Evolutionary conservation across 2,113 vertebrate genomes (phyloP), one percentile per base, ranked within the genome.

Genomic region (Semnornis frantzii): DNA sequence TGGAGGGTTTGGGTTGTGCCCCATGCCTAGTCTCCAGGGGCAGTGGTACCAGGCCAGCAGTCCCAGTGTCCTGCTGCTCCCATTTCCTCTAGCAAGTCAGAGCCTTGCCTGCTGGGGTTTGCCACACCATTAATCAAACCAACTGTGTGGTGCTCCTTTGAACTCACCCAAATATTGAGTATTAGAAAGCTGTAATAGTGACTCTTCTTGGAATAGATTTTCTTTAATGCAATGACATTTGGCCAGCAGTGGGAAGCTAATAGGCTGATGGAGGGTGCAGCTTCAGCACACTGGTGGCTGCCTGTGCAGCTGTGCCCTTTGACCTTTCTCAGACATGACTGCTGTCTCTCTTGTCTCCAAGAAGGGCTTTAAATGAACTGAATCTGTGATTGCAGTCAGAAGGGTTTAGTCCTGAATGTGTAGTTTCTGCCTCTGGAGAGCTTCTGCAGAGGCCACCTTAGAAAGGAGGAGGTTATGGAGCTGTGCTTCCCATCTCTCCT

Each of bases 11-110:
- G 82, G 5, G 3, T 2, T 74, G 81, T 73, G 27, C 33, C 46
- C 85, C 42, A 3, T 39, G 66, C 16, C 58, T 42, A 18, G 0
- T 79, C 65, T 57, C 23, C 13, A 34, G 44, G 25, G 44, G 20
- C 71, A 65, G 57, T 13, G 19, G 31, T 4, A 9, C 20, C 5
- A n/a, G 48, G 31, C 19, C 16, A 25, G 48, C 39, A 46, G 59
- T 58, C 28, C 31, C 20, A 1, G 11, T 9, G 33, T 27, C 28
- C 73, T 0, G 0, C 50, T 62, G 33, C 23, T 88, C 52, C 15
- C 11, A 3, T 60, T 77, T 77, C 52, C 65, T 59, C 55, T 33
- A 0, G 31, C 37, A 62, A 65, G 44, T 65, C 20, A 16, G 34
- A 37, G 59, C 15, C 28, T 59, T 68, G 28, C 33, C 39, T 74